Evolutionary conservation across 2,797 vertebrate genomes (phyloP).

Genomic region (Lepilemur septentrionalis): DNA sequence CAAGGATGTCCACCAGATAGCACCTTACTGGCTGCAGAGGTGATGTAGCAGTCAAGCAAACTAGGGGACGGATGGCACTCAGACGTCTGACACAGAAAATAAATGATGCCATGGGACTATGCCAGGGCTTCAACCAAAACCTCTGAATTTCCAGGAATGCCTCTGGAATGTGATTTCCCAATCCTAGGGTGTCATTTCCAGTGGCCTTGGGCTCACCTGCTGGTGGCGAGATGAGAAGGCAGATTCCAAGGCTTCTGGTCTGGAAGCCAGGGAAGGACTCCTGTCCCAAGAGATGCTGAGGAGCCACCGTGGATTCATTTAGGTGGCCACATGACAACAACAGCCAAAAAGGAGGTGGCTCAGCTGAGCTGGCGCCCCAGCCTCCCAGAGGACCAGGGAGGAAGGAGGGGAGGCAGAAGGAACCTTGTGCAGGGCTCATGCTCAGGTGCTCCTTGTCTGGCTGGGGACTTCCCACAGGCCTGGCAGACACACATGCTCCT

Average conservation of each 20-base stretch:
- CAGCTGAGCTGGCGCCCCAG: background rate
- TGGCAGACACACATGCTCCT: background rate
- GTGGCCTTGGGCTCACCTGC: background rate
- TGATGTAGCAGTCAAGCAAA: background rate
- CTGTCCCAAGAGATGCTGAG: background rate
- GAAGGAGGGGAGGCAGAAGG: background rate
- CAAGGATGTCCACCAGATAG: background rate
- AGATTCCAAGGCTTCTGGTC: background rate
- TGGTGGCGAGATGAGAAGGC: background rate
- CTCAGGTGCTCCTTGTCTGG: background rate
- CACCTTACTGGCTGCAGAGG: background rate
- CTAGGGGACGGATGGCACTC: background rate
- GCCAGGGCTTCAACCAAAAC: background rate
- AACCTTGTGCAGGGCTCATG: background rate
- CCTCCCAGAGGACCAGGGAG: background rate
- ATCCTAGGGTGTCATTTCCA: background rate
- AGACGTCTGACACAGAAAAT: background rate
- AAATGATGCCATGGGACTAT: rapidly evolving
- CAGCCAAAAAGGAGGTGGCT: background rate
- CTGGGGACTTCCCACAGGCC: background rate
- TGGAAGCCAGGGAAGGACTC: background rate
- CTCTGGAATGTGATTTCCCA: background rate
- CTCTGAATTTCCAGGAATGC: background rate
- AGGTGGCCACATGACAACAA: background rate
- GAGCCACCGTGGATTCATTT: background rate